Percentiles rank a stretch among this genome's conserved stretches.
phyloP scores from a whole-genome alignment of 92 coral and sea anemone species.

The Phenganax stokvisi region DNA sequence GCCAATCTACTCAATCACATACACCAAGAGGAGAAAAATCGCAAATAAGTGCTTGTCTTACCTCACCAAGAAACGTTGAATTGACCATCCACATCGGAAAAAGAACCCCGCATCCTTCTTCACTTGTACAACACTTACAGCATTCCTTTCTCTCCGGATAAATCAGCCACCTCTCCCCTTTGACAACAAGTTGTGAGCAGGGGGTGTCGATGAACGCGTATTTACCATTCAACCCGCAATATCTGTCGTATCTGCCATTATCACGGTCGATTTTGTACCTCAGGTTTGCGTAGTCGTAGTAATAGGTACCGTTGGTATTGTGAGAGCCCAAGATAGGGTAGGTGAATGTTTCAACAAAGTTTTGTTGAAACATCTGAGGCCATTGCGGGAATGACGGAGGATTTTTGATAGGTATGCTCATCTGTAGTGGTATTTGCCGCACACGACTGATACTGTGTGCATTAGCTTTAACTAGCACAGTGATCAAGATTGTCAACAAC shows the following conservation, averaged over 20 bases:
- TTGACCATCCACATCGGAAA: not conserved
- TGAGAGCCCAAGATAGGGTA: not conserved
- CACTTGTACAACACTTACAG: conserved; percentile 8
- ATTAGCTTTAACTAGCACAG: no score
- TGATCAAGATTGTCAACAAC: no score
- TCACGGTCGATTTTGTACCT: conserved; percentile 7
- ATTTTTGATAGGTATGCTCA: no score
- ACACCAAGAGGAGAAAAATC: no score
- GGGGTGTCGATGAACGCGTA: not conserved
- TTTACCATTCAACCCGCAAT: not conserved
- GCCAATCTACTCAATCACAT: no score
- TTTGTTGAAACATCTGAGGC: conserved; percentile 1
- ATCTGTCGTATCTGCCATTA: conserved; percentile 1
- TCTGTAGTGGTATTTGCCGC: no score
- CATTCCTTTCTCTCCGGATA: not conserved
- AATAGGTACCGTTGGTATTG: not conserved
- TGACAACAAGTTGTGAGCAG: conserved; percentile 1
- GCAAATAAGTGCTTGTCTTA: not conserved
- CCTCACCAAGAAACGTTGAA: not conserved
- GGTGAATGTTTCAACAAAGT: not conserved
- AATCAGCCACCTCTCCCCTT: conserved; percentile 8
- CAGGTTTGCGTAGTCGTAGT: not conserved
- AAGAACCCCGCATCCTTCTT: not conserved
- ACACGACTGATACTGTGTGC: no score
- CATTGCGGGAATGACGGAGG: not conserved